Base-by-base conservation (phyloP, 2,797 vertebrate species). In the Sebastes nivosus region DNA sequence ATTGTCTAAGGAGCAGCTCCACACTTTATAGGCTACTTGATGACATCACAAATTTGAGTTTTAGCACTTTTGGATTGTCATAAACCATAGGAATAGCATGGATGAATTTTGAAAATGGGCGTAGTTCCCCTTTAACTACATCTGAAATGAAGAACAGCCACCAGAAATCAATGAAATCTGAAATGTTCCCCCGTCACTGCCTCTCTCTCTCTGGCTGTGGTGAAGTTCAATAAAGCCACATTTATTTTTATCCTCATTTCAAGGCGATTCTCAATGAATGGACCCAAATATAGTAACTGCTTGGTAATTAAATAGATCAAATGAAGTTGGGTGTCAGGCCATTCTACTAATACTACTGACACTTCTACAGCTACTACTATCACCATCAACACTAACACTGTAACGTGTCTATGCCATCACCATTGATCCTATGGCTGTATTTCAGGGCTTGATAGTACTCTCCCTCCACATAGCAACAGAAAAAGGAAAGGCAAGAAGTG, bases 381-480 rank as follows among this genome's bases (percentile, higher is more conserved):
- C 18, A 64, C 29, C 22, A 54, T 10, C 18, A 66, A 42, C 20
- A 42, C 3, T 46, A 12, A 10, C 46, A 70, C 30, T 24, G 18
- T n/a, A 34, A 18, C 34, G 42, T 42, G 27, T 27, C 38, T 24
- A 2, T 55, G 54, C 65, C 11, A 18, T 50, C 6, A 52, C 16
- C 6, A 6, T 22, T 0, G n/a, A 57, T 55, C 25, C 32, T 27
- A 3, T 6, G 10, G 24, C 14, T 63, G 16, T 7, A 27, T 42
- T 46, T 57, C n/a, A 52, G 8, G 5, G 18, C 32, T 29, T 34
- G 22, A 57, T 11, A 42, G 16, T n/a, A 55, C 6, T 74, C 32
- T 67, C 8, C 10, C 20, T 81, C 14, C 27, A 58, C 10, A 60
- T n/a, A 61, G 61, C 83, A 61, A 72, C 50, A 86, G 75, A 72